Conservation (phyloP, 2,113 vertebrate genomes). For the Scomber colias region DNA sequence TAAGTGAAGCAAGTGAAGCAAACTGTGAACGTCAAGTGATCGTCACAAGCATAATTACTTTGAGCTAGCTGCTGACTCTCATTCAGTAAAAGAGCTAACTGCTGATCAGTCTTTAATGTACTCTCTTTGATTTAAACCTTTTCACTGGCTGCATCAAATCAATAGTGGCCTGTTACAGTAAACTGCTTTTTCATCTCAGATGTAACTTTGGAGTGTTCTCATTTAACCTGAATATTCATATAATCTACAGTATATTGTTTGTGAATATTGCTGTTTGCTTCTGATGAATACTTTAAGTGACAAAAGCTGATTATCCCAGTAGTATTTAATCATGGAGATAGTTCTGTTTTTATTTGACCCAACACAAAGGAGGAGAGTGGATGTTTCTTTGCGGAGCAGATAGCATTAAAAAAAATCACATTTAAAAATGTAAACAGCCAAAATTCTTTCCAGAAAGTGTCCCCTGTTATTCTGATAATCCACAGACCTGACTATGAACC, state of each 20-base stretch:
- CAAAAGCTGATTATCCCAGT: too few relatives aligned
- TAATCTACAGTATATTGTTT: background rate
- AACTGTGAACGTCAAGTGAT: background rate
- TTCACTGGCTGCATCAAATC: conserved; percentile 33
- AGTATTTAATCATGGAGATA: background rate
- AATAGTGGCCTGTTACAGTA: conserved; percentile 26
- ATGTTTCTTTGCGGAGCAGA: background rate
- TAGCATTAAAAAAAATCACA: background rate
- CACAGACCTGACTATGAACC: conserved; percentile 3
- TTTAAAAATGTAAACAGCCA: background rate
- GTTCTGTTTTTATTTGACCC: background rate
- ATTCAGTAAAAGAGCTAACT: background rate
- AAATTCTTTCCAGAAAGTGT: background rate
- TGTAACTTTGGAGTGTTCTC: conserved; percentile 8
- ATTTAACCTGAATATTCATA: background rate
- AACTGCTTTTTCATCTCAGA: background rate
- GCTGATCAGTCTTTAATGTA: conserved; percentile 1
- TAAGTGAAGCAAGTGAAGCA: background rate
- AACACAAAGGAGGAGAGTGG: background rate
- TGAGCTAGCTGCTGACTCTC: background rate
- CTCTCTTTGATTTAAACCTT: conserved; percentile 5
- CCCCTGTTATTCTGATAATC: background rate
- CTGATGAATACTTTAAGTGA: conserved; percentile 15
- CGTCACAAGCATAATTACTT: background rate
- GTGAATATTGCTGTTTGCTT: conserved; percentile 1